Base-by-base conservation (phyloP, 1,140 invertebrate genomes). In the Drosophila repletoides region DNA sequence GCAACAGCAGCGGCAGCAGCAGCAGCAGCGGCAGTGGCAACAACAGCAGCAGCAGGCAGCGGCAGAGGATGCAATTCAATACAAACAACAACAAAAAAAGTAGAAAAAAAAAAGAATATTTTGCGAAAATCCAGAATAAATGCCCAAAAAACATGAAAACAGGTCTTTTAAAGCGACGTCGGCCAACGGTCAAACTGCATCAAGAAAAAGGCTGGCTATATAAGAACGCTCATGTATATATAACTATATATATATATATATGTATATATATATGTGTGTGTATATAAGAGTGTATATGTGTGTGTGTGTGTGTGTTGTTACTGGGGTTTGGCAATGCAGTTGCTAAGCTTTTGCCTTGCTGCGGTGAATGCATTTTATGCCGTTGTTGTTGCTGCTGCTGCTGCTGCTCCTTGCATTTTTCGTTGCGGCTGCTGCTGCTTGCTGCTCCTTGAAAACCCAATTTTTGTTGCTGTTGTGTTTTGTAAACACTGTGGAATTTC, bases 61-160 rank as follows among this genome's bases (percentile, higher is more conserved):
- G 55, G 46, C 61, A 61, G 48, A 72, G 65, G 75, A 71, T 84
- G 80, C 80, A 84, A 84, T 76, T 80, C 81, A 84, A 84, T 84
- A 86, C 80, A 86, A 84, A 80, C 69, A 65, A 63, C 58, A 76
- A 68, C n/a, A n/a, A 63, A 61, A 66, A 33, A 49, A 40, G 43
- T 56, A 48, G 52, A 73, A 71, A 58, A 79, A 72, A 70, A 69
- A 59, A 53, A n/a, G n/a, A n/a, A 69, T 55, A 59, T 71, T 76
- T 74, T 66, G 58, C 58, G 33, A 77, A 86, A 72, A 77, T 84
- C 71, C 79, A 84, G 79, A 84, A 84, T 86, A 84, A 86, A 84
- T 84, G 80, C 80, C 80, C 80, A 84, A 84, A 84, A 84, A 84
- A 70, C 80, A 86, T 66, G 53, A 84, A 84, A 84, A 84, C 80